Base-by-base conservation (phyloP, 2,797 vertebrate species). In the Gymnopithys bicolor region DNA sequence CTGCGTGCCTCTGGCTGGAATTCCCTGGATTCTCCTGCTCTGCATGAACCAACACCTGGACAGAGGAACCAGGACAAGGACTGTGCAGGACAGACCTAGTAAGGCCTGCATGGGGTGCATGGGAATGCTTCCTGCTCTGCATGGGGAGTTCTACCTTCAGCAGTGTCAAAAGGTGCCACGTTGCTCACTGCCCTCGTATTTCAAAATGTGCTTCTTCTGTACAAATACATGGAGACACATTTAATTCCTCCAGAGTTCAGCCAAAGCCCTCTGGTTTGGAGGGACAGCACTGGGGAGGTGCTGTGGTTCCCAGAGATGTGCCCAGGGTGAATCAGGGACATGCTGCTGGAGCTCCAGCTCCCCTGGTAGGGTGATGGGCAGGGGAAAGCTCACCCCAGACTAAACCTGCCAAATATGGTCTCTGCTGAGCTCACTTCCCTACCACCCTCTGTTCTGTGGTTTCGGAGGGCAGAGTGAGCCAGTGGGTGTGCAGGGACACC, bases 41-140 rank as follows among this genome's bases (percentile, higher is more conserved):
- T n/a, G 52, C 7, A 1, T n/a, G 69, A 90, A 83, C 32, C 3
- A 3, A 16, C 39, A 10, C 28, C 52, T 12, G 74, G 74, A 78
- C 49, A 45, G 79, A 90, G 63, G 76, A 30, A 43, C 24, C 1
- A 2, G 67, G 39, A 69, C 3, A 6, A 81, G 82, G 73, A 83
- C 21, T 1, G 1, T 51, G 67, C 2, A 3, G 28, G 62, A 60
- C 25, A 59, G 60, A 79, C 7, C 15, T 3, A 2, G 35, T 0
- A 10, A 78, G 69, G 56, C n/a, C 56, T 2, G 3, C 1, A 2
- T 1, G 2, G 41, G 51, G 51, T 1, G 1, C 11, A 1, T 0
- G 15, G 23, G 33, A 39, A 32, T 1, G 2, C 83, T 68, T 85
- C 55, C 43, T 51, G 41, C 67, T 19, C 70, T 52, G 77, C 28